Evolutionary conservation across 2,797 vertebrate species (phyloP), one percentile per base, ranked within the genome.

Genomic region (Myripristis jacobus): DNA sequence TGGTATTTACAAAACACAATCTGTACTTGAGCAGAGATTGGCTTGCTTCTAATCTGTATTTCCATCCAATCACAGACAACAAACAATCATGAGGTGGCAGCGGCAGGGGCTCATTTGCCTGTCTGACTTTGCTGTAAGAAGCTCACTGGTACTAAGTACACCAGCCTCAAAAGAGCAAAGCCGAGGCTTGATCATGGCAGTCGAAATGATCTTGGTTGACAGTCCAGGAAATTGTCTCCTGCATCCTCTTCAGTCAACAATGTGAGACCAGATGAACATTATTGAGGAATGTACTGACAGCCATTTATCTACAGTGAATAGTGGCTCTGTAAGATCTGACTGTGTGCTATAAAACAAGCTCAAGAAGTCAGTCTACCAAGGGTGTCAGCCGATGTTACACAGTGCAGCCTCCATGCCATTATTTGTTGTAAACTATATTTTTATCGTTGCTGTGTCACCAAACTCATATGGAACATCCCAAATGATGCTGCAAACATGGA

Each of bases 201-300:
- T 81, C 79, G 59, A 87, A 84, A 88, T 85, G 73, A 90, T 87
- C 60, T 60, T 64, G 52, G 63, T 60, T 75, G 82, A 79, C 83
- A 87, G 79, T 86, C 60, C 81, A 89, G 89, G 89, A 89, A 91
- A 88, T 90, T 83, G 79, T 86, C 86, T 86, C 70, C 70, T 43
- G 52, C 67, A 41, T 83, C 38, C 24, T 73, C 81, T 84, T 85
- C 87, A 79, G 44, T 85, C 82, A 75, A 36, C 46, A 29, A 50
- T 29, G 38, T 55, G 72, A 52, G 58, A 83, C 73, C 62, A 61
- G 66, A 80, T 73, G 74, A 68, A 70, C 59, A 76, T 77, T 69
- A 82, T 75, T 15, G 21, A 57, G 59, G 51, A 71, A 48, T 31
- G 34, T 48, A 54, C 54, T 71, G 79, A 77, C 63, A 74, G 81